Evolutionary conservation across 2,113 vertebrate genomes (phyloP), one percentile per base, ranked within the genome.

Genomic region (Cyprinus carpio): DNA sequence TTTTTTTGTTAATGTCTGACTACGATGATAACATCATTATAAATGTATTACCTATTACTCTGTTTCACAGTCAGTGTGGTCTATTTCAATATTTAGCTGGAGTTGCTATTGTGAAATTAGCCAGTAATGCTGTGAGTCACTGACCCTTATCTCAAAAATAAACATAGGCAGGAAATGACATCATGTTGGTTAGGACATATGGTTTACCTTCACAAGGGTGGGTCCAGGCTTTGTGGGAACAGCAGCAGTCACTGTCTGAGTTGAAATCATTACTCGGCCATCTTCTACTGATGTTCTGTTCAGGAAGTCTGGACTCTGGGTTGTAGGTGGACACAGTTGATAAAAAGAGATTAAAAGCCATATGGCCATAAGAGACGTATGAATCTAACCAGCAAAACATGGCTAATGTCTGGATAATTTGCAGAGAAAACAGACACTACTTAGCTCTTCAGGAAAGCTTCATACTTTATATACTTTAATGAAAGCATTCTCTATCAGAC

Each of bases 181-280:
- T 86, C 82, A 84, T 15, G 4, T 13, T 23, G 74, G 10, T 67
- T 20, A 20, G 9, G 27, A 6, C 25, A 34, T 40, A 81, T 34
- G 31, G 12, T 51, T 79, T 92, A 99, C 98, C 96, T 99, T 99
- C 27, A 99, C 94, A 85, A 99, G 95, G 0, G 96, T 92, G 27
- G 96, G 97, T 85, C 92, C 96, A 12, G 96, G 94, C 90, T 97
- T 99, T 12, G 93, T 84, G 80, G 93, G 90, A 91, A 92, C 91
- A 46, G 91, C 90, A 23, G 92, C 87, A 89, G 83, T 93, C 71
- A 94, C 81, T 27, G 89, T 88, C 87, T 92, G 93, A 43, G 93
- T 58, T 1, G 89, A 16, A 31, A 92, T 84, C 82, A 92, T 86
- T 81, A 91, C 91, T 92, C 90, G 62, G 89, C 75, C 0, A 87